Conservation (phyloP, 1,140 invertebrate genomes). For the Brachystomella parvula region DNA sequence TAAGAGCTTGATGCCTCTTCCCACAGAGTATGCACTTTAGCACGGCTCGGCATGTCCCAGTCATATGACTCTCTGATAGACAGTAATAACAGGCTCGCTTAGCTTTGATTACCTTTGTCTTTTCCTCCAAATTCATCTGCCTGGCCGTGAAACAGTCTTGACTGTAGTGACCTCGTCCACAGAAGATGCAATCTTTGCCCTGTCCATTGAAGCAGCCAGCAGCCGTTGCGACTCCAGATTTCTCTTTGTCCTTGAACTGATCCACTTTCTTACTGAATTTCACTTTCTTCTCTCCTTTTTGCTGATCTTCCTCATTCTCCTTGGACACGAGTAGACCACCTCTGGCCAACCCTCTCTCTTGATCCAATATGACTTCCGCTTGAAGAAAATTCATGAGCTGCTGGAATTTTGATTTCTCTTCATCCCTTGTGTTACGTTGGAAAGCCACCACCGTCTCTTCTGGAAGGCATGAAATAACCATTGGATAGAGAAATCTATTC, state of each 20-base stretch:
- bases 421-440: slow-evolving; percentile 33
- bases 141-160: background rate
- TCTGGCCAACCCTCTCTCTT: background rate
- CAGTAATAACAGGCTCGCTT: slow-evolving; percentile 10
- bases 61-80: background rate
- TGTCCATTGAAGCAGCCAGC: background rate
- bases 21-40: slow-evolving; percentile 8
- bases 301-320: too few species aligned
- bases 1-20: background rate
- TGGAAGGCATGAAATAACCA: slow-evolving; percentile 1
- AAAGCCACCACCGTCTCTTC: slow-evolving; percentile 35
- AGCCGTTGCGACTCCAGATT: slow-evolving; percentile 8
- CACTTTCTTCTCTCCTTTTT: background rate
- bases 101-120: background rate
- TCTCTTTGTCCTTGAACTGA: slow-evolving; percentile 4
- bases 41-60: background rate
- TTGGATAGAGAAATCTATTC: slow-evolving; percentile 40
- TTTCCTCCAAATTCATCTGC: background rate
- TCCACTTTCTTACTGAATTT: background rate
- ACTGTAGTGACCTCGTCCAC: slow-evolving; percentile 6
- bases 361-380: background rate
- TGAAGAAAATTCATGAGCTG: background rate
- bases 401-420: background rate
- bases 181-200: background rate
- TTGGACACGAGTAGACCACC: background rate